Base-by-base conservation (phyloP, 2,113 vertebrate species). In the Amphiprion percula region DNA sequence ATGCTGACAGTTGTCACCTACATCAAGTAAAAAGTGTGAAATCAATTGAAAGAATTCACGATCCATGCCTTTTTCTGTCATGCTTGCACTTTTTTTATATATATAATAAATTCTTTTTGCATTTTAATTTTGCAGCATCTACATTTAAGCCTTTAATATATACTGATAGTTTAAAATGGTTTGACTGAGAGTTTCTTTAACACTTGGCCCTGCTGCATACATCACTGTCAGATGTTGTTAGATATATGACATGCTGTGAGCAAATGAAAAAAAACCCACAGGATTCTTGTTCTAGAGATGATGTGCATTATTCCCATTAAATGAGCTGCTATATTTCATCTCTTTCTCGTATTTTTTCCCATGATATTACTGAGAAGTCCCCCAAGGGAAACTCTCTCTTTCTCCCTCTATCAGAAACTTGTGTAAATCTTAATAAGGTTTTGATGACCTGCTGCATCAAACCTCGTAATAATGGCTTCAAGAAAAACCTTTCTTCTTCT, bases 371-470 rank as follows among this genome's bases (percentile, higher is more conserved):
- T 24, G 44, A 33, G 0, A 77, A 78, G 11, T 37, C 46, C 46
- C 87, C 47, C 44, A 26, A 69, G 74, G 70, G 55, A 50, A 75
- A 70, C 10, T 71, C 55, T 72, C 52, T 49, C 41, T 73, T 44
- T 80, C 62, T 76, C 49, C 66, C 64, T 44, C 79, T 86, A 86
- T 84, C 82, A 83, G 50, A 87, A 87, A 79, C 59, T 66, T 85
- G 62, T 87, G 85, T 91, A 91, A 88, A 92, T 90, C 85, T 85
- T 91, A 92, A 90, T 92, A 90, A 78, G 88, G 69, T 88, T 92
- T 86, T 89, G 87, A 91, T 92, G 88, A 92, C 87, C 90, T 82
- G 54, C 85, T 90, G 58, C 84, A 90, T 90, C 75, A 88, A 87
- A 77, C 53, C 58, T 60, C 84, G 78, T 80, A 89, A 92, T 88